Conservation (phyloP, 2,113 vertebrate species). For the Ictidomys tridecemlineatus region DNA sequence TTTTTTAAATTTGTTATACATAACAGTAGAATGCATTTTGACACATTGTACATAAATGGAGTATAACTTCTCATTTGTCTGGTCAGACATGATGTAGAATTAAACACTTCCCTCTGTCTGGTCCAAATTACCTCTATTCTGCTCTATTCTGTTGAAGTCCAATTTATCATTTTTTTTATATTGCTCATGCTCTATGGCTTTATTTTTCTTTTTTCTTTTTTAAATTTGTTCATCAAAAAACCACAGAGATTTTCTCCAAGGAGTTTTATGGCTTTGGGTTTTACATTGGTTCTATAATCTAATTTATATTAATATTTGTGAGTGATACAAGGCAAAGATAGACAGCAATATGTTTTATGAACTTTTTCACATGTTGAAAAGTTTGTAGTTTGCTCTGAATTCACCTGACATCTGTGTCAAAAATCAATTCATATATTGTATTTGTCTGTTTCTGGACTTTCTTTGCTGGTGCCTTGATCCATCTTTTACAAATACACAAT, state of each 20-base stretch:
- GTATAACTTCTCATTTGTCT: too few relatives aligned
- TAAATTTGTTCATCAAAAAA: neutral
- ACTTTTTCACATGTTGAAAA: neutral
- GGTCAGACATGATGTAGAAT: too few relatives aligned
- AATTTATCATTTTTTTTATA: neutral
- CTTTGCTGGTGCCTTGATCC: neutral
- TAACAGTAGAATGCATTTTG: too few relatives aligned
- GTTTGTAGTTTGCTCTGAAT: neutral
- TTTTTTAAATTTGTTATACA: too few relatives aligned
- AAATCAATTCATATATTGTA: neutral
- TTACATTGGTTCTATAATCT: neutral
- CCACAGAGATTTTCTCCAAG: slow-evolving; percentile 3
- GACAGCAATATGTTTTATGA: neutral
- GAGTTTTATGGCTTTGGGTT: neutral
- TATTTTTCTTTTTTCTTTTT: neutral
- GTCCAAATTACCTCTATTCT: neutral
- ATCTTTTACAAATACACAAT: neutral
- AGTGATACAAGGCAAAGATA: neutral
- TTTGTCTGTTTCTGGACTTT: neutral
- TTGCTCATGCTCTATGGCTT: neutral
- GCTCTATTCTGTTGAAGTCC: neutral
- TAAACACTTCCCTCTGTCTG: too few relatives aligned
- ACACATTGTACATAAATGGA: too few relatives aligned
- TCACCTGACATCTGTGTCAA: neutral
- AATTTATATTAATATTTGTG: neutral